These are phyloP conservation scores for Trichopria drosophilae DNA, from an alignment of 2,888 invertebrate genomes.

Conservation along the genomic window DNA sequence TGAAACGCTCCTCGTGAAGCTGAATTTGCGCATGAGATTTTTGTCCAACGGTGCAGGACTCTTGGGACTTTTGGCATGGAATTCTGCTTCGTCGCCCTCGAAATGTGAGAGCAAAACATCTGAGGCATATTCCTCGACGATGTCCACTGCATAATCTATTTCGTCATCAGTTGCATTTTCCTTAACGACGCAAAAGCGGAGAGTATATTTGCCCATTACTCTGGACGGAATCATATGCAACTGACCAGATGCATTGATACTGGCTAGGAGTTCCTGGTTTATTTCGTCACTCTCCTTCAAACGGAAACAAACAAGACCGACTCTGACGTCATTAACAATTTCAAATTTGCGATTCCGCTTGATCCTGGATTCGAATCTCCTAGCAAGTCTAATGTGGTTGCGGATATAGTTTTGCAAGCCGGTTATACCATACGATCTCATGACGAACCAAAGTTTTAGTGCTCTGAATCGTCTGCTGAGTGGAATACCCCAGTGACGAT, in stretches of 20 bases:
- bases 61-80: conserved; percentile 53
- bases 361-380: conserved; percentile 73
- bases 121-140: conserved; percentile 65
- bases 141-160: conserved; percentile 69
- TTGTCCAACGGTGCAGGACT: conserved; percentile 60
- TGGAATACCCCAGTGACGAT: conserved; percentile 85
- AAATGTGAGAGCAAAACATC: conserved; percentile 59
- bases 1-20: conserved; percentile 64
- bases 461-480: conserved; percentile 82
- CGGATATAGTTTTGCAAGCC: conserved; percentile 84
- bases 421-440: conserved; percentile 77
- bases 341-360: conserved; percentile 73
- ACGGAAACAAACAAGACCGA: conserved; percentile 80
- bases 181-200: conserved; percentile 79
- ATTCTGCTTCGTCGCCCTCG: conserved; percentile 55
- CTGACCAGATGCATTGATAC: conserved; percentile 80
- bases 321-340: conserved; percentile 73
- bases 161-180: conserved; percentile 77
- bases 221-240: conserved; percentile 86
- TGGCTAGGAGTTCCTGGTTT: conserved; percentile 76
- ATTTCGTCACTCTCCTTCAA: conserved; percentile 71
- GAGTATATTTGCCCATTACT: conserved; percentile 74
- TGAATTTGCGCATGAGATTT: conserved; percentile 62
- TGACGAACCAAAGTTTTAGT: conserved; percentile 86
- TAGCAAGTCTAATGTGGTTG: conserved; percentile 77